A percentile compares a stretch with the other conserved stretches of the same genome.
These are phyloP conservation scores for Corydoras sp. DNA, from an alignment of 2,113 vertebrate genomes.

Conservation along the genomic window DNA sequence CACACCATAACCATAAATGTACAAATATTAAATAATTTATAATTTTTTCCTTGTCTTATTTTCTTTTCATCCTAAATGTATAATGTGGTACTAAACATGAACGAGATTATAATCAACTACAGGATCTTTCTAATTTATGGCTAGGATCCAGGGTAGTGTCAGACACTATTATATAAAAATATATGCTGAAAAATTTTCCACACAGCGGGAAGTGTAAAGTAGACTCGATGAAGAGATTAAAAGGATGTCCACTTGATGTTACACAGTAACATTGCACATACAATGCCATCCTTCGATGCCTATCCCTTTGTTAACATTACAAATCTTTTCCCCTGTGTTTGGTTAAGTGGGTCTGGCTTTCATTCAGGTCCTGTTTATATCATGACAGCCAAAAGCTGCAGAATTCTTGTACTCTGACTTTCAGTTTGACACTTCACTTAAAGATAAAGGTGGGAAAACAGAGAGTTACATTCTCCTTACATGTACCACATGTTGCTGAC, in stretches of 20 bases:
- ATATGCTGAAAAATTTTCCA: constrained; percentile 15
- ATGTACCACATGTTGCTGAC: too few species aligned
- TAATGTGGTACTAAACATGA: too few species aligned
- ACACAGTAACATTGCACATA: constrained; percentile 46
- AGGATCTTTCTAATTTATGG: too few species aligned
- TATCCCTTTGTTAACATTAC: constrained; percentile 48
- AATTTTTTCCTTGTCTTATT: too few species aligned
- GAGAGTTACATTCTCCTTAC: too few species aligned
- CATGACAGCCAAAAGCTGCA: constrained; percentile 44
- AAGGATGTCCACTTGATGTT: constrained; percentile 29
- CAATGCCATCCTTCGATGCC: constrained; percentile 43
- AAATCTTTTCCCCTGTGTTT: constrained; percentile 42
- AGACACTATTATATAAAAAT: background rate
- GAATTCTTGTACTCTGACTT: constrained; percentile 12
- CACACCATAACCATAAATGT: too few species aligned
- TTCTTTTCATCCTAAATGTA: too few species aligned
- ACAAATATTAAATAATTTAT: too few species aligned
- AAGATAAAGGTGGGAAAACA: too few species aligned
- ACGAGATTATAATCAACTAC: too few species aligned
- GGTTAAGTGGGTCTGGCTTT: constrained; percentile 43
- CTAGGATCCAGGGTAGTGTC: too few species aligned
- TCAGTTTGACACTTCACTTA: too few species aligned
- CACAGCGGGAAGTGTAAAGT: constrained; percentile 1
- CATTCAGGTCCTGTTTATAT: constrained; percentile 52
- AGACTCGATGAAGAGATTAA: background rate